Conservation (phyloP, 2,113 vertebrate species). For the Apistogramma diplotaenia region DNA sequence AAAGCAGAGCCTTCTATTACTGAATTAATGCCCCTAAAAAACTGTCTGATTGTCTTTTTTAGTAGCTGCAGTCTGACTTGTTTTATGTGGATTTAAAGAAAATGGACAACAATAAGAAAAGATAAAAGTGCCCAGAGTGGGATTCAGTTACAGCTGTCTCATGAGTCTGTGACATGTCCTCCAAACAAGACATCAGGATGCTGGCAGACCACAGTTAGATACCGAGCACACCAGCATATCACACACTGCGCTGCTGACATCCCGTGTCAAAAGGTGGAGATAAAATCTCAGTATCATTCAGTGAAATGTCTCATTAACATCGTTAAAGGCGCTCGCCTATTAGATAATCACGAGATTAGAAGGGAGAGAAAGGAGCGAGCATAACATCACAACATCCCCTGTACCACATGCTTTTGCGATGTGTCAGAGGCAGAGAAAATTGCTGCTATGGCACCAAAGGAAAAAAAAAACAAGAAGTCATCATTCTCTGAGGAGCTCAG, state of each 20-base stretch:
- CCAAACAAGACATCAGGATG: slow-evolving; percentile 22
- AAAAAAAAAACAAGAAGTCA: neutral
- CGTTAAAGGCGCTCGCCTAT: slow-evolving; percentile 15
- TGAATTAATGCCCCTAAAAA: neutral
- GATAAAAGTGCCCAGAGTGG: neutral
- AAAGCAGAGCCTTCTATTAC: neutral
- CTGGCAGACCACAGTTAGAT: slow-evolving; percentile 27
- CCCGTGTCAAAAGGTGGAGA: slow-evolving; percentile 40
- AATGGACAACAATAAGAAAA: neutral
- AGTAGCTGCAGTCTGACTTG: neutral
- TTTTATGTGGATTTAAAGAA: neutral
- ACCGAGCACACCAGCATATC: neutral
- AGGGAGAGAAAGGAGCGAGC: neutral
- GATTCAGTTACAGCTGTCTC: neutral
- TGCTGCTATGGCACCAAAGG: slow-evolving; percentile 1
- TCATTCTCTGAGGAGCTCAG: slow-evolving; percentile 10
- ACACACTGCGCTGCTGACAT: slow-evolving; percentile 13
- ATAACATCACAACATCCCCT: neutral
- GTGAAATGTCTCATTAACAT: slow-evolving; percentile 64
- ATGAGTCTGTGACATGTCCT: slow-evolving; percentile 2
- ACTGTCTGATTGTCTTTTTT: neutral
- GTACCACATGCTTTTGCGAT: neutral
- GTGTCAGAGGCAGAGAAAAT: neutral
- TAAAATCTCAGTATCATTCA: slow-evolving; percentile 39
- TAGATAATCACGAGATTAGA: slow-evolving; percentile 48